Base-by-base conservation (phyloP, 2,113 vertebrate genomes). In the Hemiscyllium ocellatum region DNA sequence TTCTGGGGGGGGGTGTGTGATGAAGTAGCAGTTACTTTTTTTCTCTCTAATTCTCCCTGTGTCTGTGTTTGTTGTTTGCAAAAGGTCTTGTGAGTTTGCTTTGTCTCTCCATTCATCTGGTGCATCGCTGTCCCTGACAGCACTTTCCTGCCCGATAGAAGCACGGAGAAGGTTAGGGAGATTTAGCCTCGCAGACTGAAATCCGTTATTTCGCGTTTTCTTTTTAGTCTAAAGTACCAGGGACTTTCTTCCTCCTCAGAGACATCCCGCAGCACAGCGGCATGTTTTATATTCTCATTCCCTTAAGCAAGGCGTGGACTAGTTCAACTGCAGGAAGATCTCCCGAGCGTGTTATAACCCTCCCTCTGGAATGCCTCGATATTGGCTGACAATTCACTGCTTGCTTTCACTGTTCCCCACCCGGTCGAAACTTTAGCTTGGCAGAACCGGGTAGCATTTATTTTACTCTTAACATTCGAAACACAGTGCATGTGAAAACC, bases 1-100 rank as follows among this genome's bases (percentile, higher is more conserved):
- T n/a, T 61, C 10, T 61, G 56, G 5, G 8, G 24, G 33, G n/a
- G n/a, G n/a, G n/a, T n/a, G n/a, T 26, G 65, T 85, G 42, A 78
- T 86, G 96, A 96, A 96, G 96, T 96, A 96, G 96, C 96, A 96
- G 76, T 85, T 90, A 80, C 66, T 86, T 78, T 47, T 90, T 85
- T 78, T 56, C 10, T 12, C 56, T 47, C 42, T 47, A 47, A 47
- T 47, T 47, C 42, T 47, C 42, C 42, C 5, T 61, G 56, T 61
- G 56, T 61, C 7, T 61, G 10, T 56, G 56, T 56, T 56, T 56
- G 56, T 6, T 6, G 56, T 61, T 61, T 61, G 56, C 52, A 91
- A 7, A 85, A 95, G 50, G 50, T 56, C 10, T 76, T 61, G 65
- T 85, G 50, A 83, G 83, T 96, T n/a, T 66, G 65, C 19, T 68